Evolutionary conservation across 2,113 vertebrate genomes (phyloP), one percentile per base, ranked within the genome.

Genomic region (Heterocephalus glaber): DNA sequence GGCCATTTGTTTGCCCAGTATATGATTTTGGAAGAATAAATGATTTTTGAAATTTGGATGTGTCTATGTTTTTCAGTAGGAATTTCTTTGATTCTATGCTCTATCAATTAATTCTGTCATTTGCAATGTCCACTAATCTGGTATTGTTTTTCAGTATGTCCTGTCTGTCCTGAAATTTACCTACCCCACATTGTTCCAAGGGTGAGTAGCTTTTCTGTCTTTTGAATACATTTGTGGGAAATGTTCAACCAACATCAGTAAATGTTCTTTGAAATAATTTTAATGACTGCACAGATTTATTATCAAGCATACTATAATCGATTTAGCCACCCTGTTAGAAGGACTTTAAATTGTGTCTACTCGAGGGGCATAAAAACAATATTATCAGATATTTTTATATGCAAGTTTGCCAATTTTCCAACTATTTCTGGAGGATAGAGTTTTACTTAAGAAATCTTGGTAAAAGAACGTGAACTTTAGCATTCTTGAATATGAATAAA

Each of bases 141-240:
- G 65, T 98, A 14, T 98, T 99, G 95, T 98, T 98, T 98, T 99
- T 90, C 99, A 99, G 99, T 99, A 99, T 99, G 99, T 99, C 89
- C 98, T 99, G 97, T 99, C 99, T 93, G 98, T 99, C 94, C 98
- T 99, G 98, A 99, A 99, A 95, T 99, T 99, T 98, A 99, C 99
- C 72, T 99, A 99, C 97, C 99, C 99, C 87, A 99, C 99, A 5
- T 98, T 99, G 98, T 99, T 99, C 97, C 99, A 99, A 98, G 99
- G 99, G 99, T 99, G 98, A 99, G 99, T 99, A 98, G 83, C 8
- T 2, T 96, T 96, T 97, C 44, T 72, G 38, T 5, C 35, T 5
- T 95, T 97, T 38, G 9, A 68, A 74, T 4, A 68, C 8, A 76
- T 92, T 92, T 94, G n/a, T 86, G 86, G 87, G 47, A 95, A 77